Conservation (phyloP, 1,140 invertebrate genomes). For the Chlorops oryzae region DNA sequence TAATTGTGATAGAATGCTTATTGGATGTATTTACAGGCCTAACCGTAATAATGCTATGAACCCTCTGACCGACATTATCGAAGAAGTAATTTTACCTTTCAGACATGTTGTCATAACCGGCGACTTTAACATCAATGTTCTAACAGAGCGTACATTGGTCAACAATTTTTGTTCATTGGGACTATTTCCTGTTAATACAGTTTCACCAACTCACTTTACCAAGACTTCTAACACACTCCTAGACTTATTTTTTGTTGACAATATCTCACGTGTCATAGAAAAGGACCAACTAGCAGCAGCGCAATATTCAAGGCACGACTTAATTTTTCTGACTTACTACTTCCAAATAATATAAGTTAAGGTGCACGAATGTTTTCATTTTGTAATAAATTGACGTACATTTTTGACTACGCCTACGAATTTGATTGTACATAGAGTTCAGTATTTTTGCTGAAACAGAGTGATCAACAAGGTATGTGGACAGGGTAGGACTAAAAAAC, state of each 20-base stretch:
- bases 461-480: no score
- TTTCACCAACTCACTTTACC: background rate
- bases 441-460: no score
- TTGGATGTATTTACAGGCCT: background rate
- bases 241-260: background rate
- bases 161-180: background rate
- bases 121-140: background rate
- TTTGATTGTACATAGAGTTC: no score
- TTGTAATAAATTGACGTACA: no score
- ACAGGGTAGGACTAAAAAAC: no score
- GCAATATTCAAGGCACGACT: background rate
- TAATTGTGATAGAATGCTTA: background rate
- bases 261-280: background rate
- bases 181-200: background rate
- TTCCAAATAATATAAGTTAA: background rate
- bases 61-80: background rate
- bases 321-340: no score
- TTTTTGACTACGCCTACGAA: no score
- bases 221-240: background rate
- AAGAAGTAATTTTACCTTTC: background rate
- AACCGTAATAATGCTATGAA: background rate
- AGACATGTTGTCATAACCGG: background rate
- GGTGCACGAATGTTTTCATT: no score
- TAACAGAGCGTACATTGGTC: background rate
- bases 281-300: background rate